Percentiles rank a stretch among this genome's conserved stretches.
These are phyloP conservation scores for Mantis religiosa DNA, from an alignment of 2,888 invertebrate genomes.

Conservation along the genomic window DNA sequence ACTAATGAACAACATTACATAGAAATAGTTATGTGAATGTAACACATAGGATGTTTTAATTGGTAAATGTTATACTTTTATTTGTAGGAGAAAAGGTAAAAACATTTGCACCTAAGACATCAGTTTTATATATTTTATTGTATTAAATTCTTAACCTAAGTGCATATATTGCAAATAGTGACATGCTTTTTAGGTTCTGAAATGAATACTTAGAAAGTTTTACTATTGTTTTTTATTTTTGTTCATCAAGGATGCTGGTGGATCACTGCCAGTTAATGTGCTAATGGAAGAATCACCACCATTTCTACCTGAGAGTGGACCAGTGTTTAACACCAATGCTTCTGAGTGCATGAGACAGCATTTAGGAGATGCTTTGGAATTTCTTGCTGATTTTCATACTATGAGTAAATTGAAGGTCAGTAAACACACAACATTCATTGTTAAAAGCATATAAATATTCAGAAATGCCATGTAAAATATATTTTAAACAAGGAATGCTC, in stretches of 20 bases:
- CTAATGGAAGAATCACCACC: slow-evolving; percentile 54
- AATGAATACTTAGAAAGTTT: background rate
- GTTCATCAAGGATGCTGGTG: slow-evolving; percentile 73
- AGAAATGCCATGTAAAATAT: too few species aligned
- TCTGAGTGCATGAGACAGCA: slow-evolving; percentile 92
- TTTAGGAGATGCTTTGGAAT: slow-evolving; percentile 87
- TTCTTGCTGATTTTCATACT: slow-evolving; percentile 93
- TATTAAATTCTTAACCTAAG: too few species aligned
- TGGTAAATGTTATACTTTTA: too few species aligned
- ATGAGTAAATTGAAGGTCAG: slow-evolving; percentile 91
- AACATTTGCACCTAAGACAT: too few species aligned
- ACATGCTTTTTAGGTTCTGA: background rate
- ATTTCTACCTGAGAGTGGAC: slow-evolving; percentile 43
- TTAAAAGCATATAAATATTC: background rate
- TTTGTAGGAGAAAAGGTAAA: too few species aligned
- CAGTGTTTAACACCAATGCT: slow-evolving; percentile 74
- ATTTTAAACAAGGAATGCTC: too few species aligned
- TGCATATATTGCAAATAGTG: too few species aligned
- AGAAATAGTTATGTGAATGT: too few species aligned
- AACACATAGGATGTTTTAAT: too few species aligned
- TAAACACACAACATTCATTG: background rate
- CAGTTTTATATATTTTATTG: too few species aligned
- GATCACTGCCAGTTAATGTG: slow-evolving; percentile 73
- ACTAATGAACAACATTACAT: too few species aligned
- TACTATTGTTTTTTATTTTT: background rate